These are phyloP conservation scores for Diarsia rubi DNA, from an alignment of 2,888 invertebrate species.

Conservation along the genomic window DNA sequence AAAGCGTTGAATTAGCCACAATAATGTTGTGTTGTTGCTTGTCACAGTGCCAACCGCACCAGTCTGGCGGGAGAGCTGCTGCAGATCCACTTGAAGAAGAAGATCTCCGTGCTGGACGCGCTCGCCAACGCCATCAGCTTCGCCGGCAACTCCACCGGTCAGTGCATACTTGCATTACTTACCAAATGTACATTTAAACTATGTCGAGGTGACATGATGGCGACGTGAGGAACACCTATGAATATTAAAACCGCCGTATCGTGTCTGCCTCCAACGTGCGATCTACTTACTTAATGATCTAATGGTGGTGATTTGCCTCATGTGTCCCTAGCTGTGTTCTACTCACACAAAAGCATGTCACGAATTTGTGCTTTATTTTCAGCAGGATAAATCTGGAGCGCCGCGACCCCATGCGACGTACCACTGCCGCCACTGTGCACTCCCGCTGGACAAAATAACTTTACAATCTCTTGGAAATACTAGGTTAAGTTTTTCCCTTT, in stretches of 20 bases:
- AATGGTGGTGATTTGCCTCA: neutral
- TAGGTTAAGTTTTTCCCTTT: neutral
- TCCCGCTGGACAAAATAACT: neutral
- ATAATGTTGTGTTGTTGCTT: neutral
- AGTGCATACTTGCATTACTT: neutral
- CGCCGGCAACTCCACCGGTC: conserved; percentile 6
- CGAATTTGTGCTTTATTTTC: neutral
- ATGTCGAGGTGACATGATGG: neutral
- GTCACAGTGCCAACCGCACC: neutral
- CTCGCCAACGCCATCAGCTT: conserved; percentile 2
- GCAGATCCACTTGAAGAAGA: conserved; percentile 9
- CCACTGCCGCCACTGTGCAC: neutral
- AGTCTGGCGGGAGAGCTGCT: neutral
- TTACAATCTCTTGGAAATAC: neutral
- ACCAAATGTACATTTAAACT: neutral
- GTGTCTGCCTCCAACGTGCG: neutral
- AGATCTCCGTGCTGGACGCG: neutral
- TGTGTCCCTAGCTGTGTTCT: neutral
- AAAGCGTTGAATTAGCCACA: neutral
- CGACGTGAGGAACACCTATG: neutral
- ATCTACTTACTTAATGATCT: neutral
- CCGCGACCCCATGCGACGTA: neutral
- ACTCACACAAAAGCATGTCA: neutral
- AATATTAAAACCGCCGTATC: neutral
- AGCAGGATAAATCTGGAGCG: neutral